phyloP scores from a whole-genome alignment of 2,888 invertebrate genomes.

The Clostera curtula region DNA sequence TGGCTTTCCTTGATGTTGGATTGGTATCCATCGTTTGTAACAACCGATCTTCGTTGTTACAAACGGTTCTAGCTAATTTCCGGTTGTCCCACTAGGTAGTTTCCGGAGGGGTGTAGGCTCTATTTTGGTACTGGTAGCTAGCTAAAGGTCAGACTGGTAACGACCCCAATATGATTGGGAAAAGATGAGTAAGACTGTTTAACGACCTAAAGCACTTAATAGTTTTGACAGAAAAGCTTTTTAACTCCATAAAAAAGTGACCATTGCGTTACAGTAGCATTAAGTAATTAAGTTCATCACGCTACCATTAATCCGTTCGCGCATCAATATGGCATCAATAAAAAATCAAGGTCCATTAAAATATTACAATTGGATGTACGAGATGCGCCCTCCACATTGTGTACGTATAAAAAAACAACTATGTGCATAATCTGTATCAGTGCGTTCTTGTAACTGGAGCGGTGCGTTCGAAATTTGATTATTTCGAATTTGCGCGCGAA shows the following conservation, averaged over 20 bases:
- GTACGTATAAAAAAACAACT: conserved; percentile 50
- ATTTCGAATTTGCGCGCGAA: conserved; percentile 31
- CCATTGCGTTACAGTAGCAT: background rate
- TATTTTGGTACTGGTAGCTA: no score
- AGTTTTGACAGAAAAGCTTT: no score
- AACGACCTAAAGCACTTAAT: no score
- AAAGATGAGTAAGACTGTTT: no score
- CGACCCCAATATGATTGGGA: no score
- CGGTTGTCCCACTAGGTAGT: no score
- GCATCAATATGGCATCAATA: conserved; percentile 9
- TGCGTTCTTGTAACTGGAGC: conserved; percentile 39
- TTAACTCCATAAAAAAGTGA: background rate
- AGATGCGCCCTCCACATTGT: conserved; percentile 36
- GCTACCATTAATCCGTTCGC: conserved; percentile 8
- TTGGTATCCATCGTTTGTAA: no score
- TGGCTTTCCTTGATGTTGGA: no score
- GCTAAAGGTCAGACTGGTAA: no score
- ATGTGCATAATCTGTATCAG: conserved; percentile 45
- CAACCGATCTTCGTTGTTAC: no score
- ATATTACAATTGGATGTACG: conserved; percentile 28
- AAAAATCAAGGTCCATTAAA: conserved; percentile 18
- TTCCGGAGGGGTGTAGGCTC: no score
- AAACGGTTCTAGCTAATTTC: no score
- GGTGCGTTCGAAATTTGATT: conserved; percentile 27
- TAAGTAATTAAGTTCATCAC: background rate